Base-by-base conservation (phyloP, 2,888 invertebrate species). In the Dolichopus griseipennis region DNA sequence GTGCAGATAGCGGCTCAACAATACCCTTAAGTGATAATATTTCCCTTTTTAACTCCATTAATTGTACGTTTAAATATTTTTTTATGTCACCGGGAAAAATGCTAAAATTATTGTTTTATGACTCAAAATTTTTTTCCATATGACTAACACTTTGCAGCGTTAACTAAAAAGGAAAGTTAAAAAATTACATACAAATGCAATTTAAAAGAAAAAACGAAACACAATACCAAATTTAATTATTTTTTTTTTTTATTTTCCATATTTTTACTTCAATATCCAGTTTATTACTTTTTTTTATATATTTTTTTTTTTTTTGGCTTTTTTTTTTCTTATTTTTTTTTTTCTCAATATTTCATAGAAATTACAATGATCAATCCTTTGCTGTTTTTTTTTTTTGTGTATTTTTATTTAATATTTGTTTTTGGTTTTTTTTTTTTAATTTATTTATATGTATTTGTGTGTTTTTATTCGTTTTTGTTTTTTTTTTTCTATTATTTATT, bases 271-370 rank as follows among this genome's bases (percentile, higher is more conserved):
- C 6, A 12, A 63, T 27, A 27, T 63, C 27, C 22, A 63, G 12
- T 63, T 63, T 63, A 63, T 63, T 62, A 63, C 27, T 63, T 63
- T 15, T 61, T 27, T 61, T 15, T 62, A 27, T 62, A 12, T 62
- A 8, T 62, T 63, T 18, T 18, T 33, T 63, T 62, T 63, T 18
- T 18, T 33, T 63, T 61, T 21, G 9, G 27, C 20, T 61, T 61
- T 63, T 63, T 18, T 63, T 63, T 12, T 63, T 63, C 15, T 27
- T 27, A 63, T 63, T 15, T 22, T 70, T 68, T 68, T 68, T 69
- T 71, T 71, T 70, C 71, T 72, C 69, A 73, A 76, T 75, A 76
- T 75, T 76, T 75, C 76, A 75, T 75, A 76, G 75, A 75, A 76
- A 76, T 76, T 76, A 74, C 75, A 74, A 73, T 73, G 73, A 72